Evolutionary conservation across 2,888 invertebrate genomes (phyloP).

Genomic region (Parasteatoda lunata): DNA sequence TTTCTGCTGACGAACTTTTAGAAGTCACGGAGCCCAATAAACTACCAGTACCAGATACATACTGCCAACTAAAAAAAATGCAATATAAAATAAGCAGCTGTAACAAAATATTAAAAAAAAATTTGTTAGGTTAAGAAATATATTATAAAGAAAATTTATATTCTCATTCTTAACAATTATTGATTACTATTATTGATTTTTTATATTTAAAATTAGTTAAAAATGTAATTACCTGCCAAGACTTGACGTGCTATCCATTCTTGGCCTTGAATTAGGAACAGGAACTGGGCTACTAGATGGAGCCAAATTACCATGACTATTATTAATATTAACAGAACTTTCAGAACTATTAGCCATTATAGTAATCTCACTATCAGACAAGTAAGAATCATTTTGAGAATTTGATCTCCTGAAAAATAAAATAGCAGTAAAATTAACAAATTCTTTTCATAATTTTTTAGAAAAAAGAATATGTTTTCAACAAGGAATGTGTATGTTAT

Average conservation of each 20-base stretch:
- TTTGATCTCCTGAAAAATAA: constrained; percentile 42
- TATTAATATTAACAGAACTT: constrained; percentile 43
- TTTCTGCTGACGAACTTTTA: constrained; percentile 52
- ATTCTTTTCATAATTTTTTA: not conserved
- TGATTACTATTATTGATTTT: not conserved
- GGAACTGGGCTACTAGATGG: constrained; percentile 60
- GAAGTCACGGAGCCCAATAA: constrained; percentile 71
- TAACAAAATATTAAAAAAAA: not conserved
- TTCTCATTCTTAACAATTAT: no score
- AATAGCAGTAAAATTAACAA: not conserved
- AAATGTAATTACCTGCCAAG: constrained; percentile 42
- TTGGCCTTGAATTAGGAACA: constrained; percentile 50
- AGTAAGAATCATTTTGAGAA: constrained; percentile 14
- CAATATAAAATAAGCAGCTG: no score
- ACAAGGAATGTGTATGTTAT: no score
- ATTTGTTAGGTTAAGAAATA: not conserved
- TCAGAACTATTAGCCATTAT: constrained; percentile 56
- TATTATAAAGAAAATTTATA: not conserved
- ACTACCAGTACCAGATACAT: constrained; percentile 73
- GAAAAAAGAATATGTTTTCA: not conserved
- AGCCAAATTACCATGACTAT: constrained; percentile 8
- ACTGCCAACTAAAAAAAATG: constrained; percentile 73
- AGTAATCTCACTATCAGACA: constrained; percentile 44
- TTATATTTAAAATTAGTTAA: not conserved
- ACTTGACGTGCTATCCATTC: constrained; percentile 59